These are phyloP conservation scores for Arge pagana DNA, from an alignment of 2,888 invertebrate genomes.

Conservation along the genomic window DNA sequence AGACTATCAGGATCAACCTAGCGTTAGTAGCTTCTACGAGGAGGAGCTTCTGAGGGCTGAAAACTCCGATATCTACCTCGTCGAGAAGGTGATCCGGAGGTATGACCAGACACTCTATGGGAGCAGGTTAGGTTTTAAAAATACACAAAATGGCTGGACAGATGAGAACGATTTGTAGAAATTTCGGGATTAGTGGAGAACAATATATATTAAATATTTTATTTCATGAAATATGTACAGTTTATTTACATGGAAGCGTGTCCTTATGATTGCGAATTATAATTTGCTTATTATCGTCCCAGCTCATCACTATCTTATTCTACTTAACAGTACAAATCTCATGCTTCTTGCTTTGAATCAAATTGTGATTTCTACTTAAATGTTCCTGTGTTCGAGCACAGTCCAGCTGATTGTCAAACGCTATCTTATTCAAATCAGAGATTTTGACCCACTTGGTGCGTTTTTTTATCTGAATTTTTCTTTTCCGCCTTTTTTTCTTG, in stretches of 20 bases:
- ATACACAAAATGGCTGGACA: conserved; percentile 10
- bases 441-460: conserved; percentile 19
- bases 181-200: too few relatives aligned
- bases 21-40: too few relatives aligned
- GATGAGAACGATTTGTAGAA: conserved; percentile 1
- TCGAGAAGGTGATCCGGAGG: conserved; percentile 9
- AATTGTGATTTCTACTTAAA: conserved; percentile 20
- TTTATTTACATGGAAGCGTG: too few relatives aligned
- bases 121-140: conserved; percentile 16
- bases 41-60: too few relatives aligned
- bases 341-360: conserved; percentile 22
- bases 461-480: conserved; percentile 24
- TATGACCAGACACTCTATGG: not conserved
- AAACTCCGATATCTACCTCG: conserved; percentile 37
- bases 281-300: conserved; percentile 15
- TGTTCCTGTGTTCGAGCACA: conserved; percentile 9
- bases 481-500: conserved; percentile 22
- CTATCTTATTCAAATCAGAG: conserved; percentile 16
- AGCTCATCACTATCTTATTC: conserved; percentile 21
- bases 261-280: conserved; percentile 4
- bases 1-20: conserved; percentile 38
- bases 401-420: conserved; percentile 21
- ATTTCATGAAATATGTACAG: too few relatives aligned
- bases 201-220: too few relatives aligned
- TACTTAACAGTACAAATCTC: conserved; percentile 16